Evolutionary conservation across 2,888 invertebrate species (phyloP).

Genomic region (Pseudolycoriella hygida): DNA sequence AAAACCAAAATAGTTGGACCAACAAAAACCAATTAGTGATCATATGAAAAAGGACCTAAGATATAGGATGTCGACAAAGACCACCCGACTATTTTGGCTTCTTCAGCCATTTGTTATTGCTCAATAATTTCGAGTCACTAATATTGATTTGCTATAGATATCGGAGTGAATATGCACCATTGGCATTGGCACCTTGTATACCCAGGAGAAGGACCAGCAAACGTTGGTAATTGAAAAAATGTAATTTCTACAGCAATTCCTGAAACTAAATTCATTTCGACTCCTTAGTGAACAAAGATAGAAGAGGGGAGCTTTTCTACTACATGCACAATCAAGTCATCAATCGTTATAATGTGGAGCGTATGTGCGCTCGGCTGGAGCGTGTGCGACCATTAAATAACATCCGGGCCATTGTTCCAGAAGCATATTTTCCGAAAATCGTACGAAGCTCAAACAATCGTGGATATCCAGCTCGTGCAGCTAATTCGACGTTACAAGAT

Average conservation of each 20-base stretch:
- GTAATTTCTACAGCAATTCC: no score
- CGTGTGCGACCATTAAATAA: constrained; percentile 25
- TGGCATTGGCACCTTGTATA: constrained; percentile 79
- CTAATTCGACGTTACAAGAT: constrained; percentile 40
- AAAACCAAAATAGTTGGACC: no score
- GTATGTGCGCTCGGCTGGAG: constrained; percentile 17
- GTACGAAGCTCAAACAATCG: constrained; percentile 47
- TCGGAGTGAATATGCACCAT: constrained; percentile 64
- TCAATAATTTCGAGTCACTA: no score
- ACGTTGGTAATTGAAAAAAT: constrained; percentile 49
- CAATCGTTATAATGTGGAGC: constrained; percentile 20
- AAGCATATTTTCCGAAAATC: constrained; percentile 70
- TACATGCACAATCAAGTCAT: constrained; percentile 47
- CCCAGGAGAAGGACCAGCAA: constrained; percentile 39
- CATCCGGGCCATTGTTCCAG: constrained; percentile 48
- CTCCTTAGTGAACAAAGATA: no score
- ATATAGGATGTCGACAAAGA: no score
- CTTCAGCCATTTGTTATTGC: no score
- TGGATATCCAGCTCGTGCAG: constrained; percentile 52
- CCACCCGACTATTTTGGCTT: no score
- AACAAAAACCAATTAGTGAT: no score
- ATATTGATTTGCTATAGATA: constrained; percentile 28
- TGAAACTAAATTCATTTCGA: no score
- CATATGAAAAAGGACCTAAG: no score
- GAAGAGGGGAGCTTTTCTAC: constrained; percentile 62